Evolutionary conservation across 2,888 invertebrate species (phyloP).

Genomic region (Drosophila infuscata): DNA sequence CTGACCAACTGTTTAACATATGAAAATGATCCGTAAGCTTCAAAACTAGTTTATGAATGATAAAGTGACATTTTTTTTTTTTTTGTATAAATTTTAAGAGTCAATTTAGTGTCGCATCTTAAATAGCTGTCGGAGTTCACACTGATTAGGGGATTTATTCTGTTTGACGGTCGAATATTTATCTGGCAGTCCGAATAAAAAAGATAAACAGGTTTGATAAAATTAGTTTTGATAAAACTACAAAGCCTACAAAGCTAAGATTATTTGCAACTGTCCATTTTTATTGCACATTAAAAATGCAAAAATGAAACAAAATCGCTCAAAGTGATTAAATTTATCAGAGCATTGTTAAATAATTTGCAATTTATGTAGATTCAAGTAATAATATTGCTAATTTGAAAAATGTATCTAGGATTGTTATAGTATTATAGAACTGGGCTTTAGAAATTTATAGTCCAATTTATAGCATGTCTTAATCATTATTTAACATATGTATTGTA

Average conservation of each 20-base stretch:
- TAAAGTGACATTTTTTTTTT: constrained; percentile 19
- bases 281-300: not conserved
- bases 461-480: not conserved
- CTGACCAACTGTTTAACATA: constrained; percentile 17
- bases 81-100: constrained; percentile 28
- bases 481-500: not conserved
- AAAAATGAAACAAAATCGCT: not conserved
- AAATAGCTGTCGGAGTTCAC: constrained; percentile 35
- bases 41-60: constrained; percentile 52
- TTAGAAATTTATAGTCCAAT: not conserved
- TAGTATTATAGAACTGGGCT: too few species aligned
- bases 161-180: constrained; percentile 16
- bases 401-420: not conserved
- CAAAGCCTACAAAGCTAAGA: not conserved
- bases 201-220: not conserved
- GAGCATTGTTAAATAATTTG: not conserved
- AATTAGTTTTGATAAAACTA: not conserved
- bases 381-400: not conserved
- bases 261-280: not conserved
- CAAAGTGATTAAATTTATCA: not conserved
- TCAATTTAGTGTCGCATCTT: constrained; percentile 38
- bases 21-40: constrained; percentile 29
- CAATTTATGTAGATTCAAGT: constrained; percentile 1
- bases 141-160: constrained; percentile 26
- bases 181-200: not conserved